Base-by-base conservation (phyloP, 2,888 invertebrate genomes). In the Andrena trimmerana region DNA sequence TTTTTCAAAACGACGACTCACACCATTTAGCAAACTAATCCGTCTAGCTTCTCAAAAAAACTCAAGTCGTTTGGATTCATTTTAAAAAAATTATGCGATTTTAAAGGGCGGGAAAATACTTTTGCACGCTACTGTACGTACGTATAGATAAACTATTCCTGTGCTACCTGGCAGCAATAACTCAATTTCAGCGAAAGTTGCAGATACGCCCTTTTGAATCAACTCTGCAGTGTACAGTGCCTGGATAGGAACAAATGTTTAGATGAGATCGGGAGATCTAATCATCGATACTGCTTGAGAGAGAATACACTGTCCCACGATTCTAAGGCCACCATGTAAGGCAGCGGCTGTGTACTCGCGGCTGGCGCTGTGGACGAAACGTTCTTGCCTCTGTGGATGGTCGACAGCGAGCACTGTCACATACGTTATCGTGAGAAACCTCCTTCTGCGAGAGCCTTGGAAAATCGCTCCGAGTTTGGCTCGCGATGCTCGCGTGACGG, bases 401-500 rank as follows among this genome's bases (percentile, higher is more conserved):
- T 73, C 72, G 72, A 72, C 52, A 68, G 60, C 59, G 33, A 71
- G 66, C 33, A 27, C 33, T 70, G 82, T 83, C 72, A n/a, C 68
- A 67, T 42, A 68, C 63, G 57, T 79, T 67, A 48, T 73, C 76
- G 50, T 24, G 69, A 69, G 80, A 69, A 65, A 73, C 68, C 63
- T 71, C 27, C 65, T 62, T 73, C 63, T 29, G 67, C 20, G 27
- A 10, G 54, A 59, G 71, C 81, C 63, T 59, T 71, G 65, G 80
- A 80, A 76, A 76, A 73, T 83, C 63, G 62, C 54, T 50, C 31
- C 66, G 67, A 78, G 63, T 71, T 74, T 69, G 59, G 70, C 62
- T 62, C 52, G 71, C 59, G 52, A 66, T 50, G 77, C 33, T 83
- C 81, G 81, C 80, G 83, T 84, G 83, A 85, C 82, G 80, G 50